These are phyloP conservation scores for Meandrina meandrites DNA, from an alignment of 92 coral and sea anemone genomes.

Conservation along the genomic window DNA sequence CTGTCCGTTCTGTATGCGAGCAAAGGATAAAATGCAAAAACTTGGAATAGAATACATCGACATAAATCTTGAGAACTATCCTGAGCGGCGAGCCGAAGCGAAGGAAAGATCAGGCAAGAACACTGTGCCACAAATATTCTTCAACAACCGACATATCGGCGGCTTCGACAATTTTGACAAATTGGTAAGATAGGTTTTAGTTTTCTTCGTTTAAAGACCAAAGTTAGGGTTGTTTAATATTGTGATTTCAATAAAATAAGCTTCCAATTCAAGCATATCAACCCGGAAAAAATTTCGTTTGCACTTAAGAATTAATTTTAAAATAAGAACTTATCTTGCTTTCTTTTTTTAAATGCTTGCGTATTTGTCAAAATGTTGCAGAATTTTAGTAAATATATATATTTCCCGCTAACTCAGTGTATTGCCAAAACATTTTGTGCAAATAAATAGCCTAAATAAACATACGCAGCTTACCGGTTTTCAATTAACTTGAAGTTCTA, in stretches of 20 bases:
- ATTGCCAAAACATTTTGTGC: background rate
- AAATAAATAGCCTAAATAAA: slow-evolving; percentile 4
- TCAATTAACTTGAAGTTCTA: background rate
- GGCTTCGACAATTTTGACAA: slow-evolving; percentile 88
- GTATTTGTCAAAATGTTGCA: background rate
- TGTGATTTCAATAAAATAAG: background rate
- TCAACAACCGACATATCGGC: slow-evolving; percentile 85
- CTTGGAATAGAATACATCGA: slow-evolving; percentile 75
- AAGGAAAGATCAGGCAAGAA: slow-evolving; percentile 77
- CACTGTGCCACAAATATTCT: slow-evolving; percentile 99
- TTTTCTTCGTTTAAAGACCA: background rate
- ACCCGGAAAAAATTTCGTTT: background rate
- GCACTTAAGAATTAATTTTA: background rate
- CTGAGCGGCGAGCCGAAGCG: slow-evolving; percentile 79
- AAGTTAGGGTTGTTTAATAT: background rate
- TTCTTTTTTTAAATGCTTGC: too few relatives aligned
- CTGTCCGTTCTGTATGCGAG: slow-evolving; percentile 92
- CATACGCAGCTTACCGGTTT: background rate
- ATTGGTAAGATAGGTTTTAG: slow-evolving; percentile 62
- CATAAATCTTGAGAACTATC: slow-evolving; percentile 80
- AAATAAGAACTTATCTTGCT: background rate
- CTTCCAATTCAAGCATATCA: background rate
- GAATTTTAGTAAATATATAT: background rate
- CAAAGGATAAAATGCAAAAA: slow-evolving; percentile 80
- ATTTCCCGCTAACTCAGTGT: background rate